phyloP scores from a whole-genome alignment of 2,888 invertebrate species.

The Hemistola chrysoprasaria region DNA sequence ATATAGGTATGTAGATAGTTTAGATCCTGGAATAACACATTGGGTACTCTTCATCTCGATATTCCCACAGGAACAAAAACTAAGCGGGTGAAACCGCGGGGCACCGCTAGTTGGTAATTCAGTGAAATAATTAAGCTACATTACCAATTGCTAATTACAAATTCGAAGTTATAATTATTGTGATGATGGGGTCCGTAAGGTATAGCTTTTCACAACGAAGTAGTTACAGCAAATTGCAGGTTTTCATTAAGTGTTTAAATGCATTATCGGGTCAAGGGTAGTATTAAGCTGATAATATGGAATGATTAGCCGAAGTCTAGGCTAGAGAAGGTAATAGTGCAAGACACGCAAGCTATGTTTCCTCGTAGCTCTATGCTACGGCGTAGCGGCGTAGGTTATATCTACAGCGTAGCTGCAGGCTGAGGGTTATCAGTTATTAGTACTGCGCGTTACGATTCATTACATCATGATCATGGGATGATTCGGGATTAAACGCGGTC shows the following conservation, averaged over 20 bases:
- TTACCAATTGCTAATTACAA: no score
- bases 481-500: no score
- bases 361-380: conserved; percentile 26
- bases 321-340: conserved; percentile 47
- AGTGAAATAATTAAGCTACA: conserved; percentile 18
- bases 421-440: conserved; percentile 1
- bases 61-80: no score
- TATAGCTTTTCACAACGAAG: conserved; percentile 18
- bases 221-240: conserved; percentile 34
- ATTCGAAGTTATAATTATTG: no score
- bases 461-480: no score
- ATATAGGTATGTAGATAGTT: no score
- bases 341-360: conserved; percentile 55
- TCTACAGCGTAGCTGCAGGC: conserved; percentile 12
- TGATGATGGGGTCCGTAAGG: no score
- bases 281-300: conserved; percentile 54
- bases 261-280: conserved; percentile 59
- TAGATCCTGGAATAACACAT: no score
- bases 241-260: conserved; percentile 41
- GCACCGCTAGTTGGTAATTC: no score
- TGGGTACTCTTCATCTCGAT: no score
- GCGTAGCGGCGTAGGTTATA: conserved; percentile 13
- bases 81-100: no score
- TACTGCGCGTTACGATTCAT: not conserved
- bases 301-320: conserved; percentile 62